Percentiles rank a stretch among this genome's conserved stretches.
Conservation (phyloP, 2,888 invertebrate species). For the Microctonus aethiopoides region DNA sequence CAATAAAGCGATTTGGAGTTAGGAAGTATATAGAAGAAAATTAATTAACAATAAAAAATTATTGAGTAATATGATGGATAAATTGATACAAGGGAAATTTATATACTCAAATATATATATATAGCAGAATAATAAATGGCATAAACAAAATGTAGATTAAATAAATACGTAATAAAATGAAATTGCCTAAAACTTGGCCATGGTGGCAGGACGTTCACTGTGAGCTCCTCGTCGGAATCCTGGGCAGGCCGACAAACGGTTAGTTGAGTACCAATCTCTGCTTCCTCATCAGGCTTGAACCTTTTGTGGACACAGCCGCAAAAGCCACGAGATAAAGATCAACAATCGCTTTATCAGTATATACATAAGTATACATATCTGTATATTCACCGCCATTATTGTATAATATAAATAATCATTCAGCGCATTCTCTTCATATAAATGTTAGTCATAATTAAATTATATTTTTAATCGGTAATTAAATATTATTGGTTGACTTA, state of each 20-base stretch:
- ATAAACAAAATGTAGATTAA: constrained; percentile 52
- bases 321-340: constrained; percentile 58
- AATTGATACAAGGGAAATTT: constrained; percentile 39
- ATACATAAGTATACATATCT: constrained; percentile 22
- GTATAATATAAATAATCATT: constrained; percentile 15
- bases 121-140: constrained; percentile 46
- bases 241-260: constrained; percentile 59
- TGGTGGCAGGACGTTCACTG: constrained; percentile 66
- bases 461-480: not conserved
- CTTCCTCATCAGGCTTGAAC: constrained; percentile 66
- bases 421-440: not conserved
- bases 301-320: constrained; percentile 50
- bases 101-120: constrained; percentile 31
- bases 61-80: constrained; percentile 14
- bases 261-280: constrained; percentile 60
- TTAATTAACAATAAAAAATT: constrained; percentile 17
- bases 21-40: constrained; percentile 17
- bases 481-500: not conserved
- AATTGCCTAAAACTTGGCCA: constrained; percentile 68
- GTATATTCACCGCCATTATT: constrained; percentile 2
- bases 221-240: constrained; percentile 67
- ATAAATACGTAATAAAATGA: constrained; percentile 66
- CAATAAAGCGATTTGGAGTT: not conserved
- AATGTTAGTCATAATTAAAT: not conserved
- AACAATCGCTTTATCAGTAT: constrained; percentile 57